Conservation (phyloP, 2,113 vertebrate genomes). For the Chaetorhynchus papuensis region DNA sequence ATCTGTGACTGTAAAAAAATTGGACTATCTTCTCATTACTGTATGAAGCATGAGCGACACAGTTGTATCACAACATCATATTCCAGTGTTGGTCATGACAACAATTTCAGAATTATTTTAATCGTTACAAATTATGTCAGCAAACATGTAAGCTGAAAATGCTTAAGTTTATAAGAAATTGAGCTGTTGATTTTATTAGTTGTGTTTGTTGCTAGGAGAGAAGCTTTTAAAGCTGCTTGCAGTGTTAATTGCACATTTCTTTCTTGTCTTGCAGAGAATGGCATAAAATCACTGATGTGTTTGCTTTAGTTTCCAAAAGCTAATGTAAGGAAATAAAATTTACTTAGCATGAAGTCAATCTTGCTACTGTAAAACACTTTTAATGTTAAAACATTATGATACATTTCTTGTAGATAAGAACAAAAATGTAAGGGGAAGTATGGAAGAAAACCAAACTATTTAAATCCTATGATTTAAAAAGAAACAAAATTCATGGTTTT, state of each 20-base stretch:
- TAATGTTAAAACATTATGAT: conserved; percentile 35
- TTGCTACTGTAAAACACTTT: conserved; percentile 21
- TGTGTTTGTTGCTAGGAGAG: conserved; percentile 38
- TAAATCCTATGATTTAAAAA: background rate
- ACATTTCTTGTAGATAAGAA: background rate
- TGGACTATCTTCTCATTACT: background rate
- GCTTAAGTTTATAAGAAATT: conserved; percentile 10
- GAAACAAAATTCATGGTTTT: background rate
- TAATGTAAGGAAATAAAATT: conserved; percentile 71
- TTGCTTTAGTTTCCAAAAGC: conserved; percentile 67
- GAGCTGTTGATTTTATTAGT: conserved; percentile 31
- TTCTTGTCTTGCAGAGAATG: conserved; percentile 57
- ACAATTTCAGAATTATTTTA: background rate
- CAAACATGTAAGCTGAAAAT: conserved; percentile 14
- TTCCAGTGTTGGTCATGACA: background rate
- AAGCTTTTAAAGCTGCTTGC: conserved; percentile 50
- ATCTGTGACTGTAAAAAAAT: background rate
- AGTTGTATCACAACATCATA: background rate
- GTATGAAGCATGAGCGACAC: background rate
- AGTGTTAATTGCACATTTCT: conserved; percentile 63
- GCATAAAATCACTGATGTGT: conserved; percentile 72
- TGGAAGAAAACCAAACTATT: background rate
- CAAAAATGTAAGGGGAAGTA: background rate
- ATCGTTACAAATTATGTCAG: conserved; percentile 7
- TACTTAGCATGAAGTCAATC: conserved; percentile 63